phyloP scores from a whole-genome alignment of 1,140 invertebrate species.

The Drepana arcuata region DNA sequence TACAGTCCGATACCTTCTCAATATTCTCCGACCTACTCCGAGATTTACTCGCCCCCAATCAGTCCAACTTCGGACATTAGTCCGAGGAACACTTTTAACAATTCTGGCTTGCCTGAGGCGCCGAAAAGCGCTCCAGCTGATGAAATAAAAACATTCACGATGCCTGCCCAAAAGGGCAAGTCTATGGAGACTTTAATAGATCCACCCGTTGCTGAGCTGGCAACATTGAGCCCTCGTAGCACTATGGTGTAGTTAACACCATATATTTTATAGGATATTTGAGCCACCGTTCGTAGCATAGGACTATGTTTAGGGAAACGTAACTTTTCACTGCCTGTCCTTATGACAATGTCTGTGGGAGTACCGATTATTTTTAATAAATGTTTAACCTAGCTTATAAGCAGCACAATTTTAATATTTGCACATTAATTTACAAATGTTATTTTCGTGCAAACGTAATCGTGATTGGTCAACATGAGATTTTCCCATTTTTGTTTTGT shows the following conservation, averaged over 20 bases:
- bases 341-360: constrained; percentile 7
- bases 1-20: constrained; percentile 60
- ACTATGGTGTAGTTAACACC: constrained; percentile 68
- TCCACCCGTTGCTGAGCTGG: constrained; percentile 43
- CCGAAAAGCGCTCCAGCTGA: constrained; percentile 56
- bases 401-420: constrained; percentile 10
- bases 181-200: constrained; percentile 62
- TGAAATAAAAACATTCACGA: constrained; percentile 59
- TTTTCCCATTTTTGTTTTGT: constrained; percentile 43
- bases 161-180: constrained; percentile 53
- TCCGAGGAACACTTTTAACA: constrained; percentile 51
- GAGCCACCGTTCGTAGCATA: too few species aligned
- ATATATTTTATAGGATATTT: too few species aligned
- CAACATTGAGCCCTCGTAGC: constrained; percentile 55
- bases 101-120: constrained; percentile 59
- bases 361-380: too few species aligned
- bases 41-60: constrained; percentile 62
- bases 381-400: constrained; percentile 3
- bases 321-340: constrained; percentile 13
- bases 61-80: constrained; percentile 56
- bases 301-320: too few species aligned
- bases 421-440: too few species aligned
- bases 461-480: too few species aligned
- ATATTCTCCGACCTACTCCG: constrained; percentile 64
- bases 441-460: too few species aligned